phyloP scores from a whole-genome alignment of 2,113 vertebrate genomes.

The Sorex araneus region DNA sequence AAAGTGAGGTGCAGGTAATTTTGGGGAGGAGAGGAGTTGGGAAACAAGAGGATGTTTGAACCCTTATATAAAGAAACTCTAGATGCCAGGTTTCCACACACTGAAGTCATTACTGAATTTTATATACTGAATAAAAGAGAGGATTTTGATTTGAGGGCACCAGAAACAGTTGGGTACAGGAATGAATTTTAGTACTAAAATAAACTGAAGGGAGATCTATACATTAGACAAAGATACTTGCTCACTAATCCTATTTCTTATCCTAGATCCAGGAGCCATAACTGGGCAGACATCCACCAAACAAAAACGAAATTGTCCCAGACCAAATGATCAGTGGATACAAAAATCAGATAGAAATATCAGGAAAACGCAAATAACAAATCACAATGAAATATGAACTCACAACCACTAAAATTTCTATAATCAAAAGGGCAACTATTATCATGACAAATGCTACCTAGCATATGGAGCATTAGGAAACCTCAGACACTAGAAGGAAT shows the following conservation, averaged over 20 bases:
- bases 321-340: no score
- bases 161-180: background rate
- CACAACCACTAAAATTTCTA: constrained; percentile 1
- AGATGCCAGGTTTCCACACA: background rate
- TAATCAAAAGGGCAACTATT: constrained; percentile 30
- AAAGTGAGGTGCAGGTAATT: background rate
- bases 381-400: constrained; percentile 36
- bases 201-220: constrained; percentile 4
- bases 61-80: background rate
- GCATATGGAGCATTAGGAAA: constrained; percentile 14
- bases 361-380: constrained; percentile 62
- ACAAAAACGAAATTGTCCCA: constrained; percentile 7
- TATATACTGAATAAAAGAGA: constrained; percentile 1
- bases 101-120: background rate
- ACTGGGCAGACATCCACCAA: background rate
- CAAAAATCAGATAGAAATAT: background rate
- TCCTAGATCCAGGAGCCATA: background rate
- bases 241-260: background rate
- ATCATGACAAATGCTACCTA: constrained; percentile 16
- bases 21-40: background rate
- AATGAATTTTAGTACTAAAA: background rate
- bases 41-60: constrained; percentile 37
- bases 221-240: background rate
- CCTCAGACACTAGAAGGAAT: background rate
- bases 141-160: background rate